These are phyloP conservation scores for Oreohelix idahoensis DNA, from an alignment of 1,140 invertebrate species.

Conservation along the genomic window DNA sequence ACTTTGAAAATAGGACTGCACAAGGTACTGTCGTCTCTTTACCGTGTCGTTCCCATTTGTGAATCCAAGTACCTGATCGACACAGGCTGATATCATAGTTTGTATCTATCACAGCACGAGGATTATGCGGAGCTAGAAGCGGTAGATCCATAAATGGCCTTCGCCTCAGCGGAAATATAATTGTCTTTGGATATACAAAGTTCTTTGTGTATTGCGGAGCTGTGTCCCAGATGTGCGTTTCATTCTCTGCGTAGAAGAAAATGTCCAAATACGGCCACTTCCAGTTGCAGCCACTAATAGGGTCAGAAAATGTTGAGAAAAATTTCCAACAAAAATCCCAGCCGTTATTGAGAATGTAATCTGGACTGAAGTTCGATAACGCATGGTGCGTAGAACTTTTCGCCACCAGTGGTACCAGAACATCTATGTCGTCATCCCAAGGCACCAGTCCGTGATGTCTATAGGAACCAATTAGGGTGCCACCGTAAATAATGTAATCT, in stretches of 20 bases:
- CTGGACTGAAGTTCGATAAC: neutral
- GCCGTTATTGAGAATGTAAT: slow-evolving; percentile 31
- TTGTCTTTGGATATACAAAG: slow-evolving; percentile 35
- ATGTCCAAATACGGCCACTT: slow-evolving; percentile 55
- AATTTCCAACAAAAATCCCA: slow-evolving; percentile 45
- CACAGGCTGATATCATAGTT: slow-evolving; percentile 36
- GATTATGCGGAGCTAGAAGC: slow-evolving; percentile 45
- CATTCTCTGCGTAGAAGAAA: slow-evolving; percentile 49
- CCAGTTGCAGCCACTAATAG: slow-evolving; percentile 34
- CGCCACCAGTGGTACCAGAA: slow-evolving; percentile 39
- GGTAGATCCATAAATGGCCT: slow-evolving; percentile 43
- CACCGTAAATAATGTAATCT: slow-evolving; percentile 48
- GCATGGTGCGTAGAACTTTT: neutral
- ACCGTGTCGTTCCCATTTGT: slow-evolving; percentile 17
- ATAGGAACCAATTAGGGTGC: slow-evolving; percentile 52
- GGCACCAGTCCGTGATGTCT: slow-evolving; percentile 55
- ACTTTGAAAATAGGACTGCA: slow-evolving; percentile 2
- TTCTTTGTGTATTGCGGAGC: neutral
- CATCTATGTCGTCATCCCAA: slow-evolving; percentile 57
- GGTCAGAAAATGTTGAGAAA: slow-evolving; percentile 11
- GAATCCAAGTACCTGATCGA: slow-evolving; percentile 32
- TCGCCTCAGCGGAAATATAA: slow-evolving; percentile 46
- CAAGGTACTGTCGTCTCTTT: neutral
- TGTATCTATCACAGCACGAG: slow-evolving; percentile 9
- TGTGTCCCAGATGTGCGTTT: slow-evolving; percentile 52